phyloP scores from a whole-genome alignment of 2,797 vertebrate genomes.

The Erpetoichthys calabaricus region DNA sequence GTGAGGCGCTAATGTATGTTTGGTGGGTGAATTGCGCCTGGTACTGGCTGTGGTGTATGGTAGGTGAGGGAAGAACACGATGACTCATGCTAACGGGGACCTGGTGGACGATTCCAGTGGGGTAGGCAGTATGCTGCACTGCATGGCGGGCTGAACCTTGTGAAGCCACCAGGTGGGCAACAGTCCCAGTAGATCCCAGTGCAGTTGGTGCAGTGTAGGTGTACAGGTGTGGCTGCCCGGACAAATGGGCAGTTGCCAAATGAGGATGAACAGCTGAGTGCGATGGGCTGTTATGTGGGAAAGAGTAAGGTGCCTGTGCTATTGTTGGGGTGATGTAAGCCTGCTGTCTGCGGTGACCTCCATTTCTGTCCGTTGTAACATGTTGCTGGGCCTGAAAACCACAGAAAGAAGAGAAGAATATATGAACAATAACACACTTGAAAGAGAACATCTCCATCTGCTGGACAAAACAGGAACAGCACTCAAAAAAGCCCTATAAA shows the following conservation, averaged over 20 bases:
- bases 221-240: conserved; percentile 89
- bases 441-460: background rate
- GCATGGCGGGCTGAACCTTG: conserved; percentile 80
- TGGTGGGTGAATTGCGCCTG: conserved; percentile 95
- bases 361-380: conserved; percentile 68
- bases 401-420: conserved; percentile 8
- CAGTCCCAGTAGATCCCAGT: conserved; percentile 80
- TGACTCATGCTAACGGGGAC: conserved; percentile 93
- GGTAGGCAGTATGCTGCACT: conserved; percentile 82
- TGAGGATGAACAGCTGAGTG: conserved; percentile 81
- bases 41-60: conserved; percentile 88
- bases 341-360: conserved; percentile 82
- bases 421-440: background rate
- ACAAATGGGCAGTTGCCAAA: conserved; percentile 74
- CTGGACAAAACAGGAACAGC: no score
- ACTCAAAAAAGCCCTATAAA: no score
- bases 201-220: conserved; percentile 78
- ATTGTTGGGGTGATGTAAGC: conserved; percentile 94
- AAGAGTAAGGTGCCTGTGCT: conserved; percentile 85
- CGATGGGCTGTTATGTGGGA: conserved; percentile 83
- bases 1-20: conserved; percentile 96
- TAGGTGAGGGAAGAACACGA: conserved; percentile 82
- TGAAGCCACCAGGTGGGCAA: conserved; percentile 89
- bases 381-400: conserved; percentile 77
- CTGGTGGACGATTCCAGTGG: conserved; percentile 86